Evolutionary conservation across 1,140 invertebrate genomes (phyloP), one percentile per base, ranked within the genome.

Genomic region (Apis florea): DNA sequence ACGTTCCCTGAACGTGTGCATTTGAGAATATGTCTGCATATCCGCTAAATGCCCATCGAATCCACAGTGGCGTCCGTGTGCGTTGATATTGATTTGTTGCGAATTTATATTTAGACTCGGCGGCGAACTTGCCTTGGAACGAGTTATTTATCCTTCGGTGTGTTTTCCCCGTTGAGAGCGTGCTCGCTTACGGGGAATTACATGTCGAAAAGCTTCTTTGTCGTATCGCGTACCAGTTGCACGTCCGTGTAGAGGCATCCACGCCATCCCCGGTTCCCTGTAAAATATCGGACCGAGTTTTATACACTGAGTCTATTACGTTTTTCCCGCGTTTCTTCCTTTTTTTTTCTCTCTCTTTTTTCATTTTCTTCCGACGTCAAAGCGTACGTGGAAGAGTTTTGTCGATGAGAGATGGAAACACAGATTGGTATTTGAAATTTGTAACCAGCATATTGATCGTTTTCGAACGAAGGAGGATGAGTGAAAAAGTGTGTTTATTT

Each of bases 61-160:
- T 49, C 24, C 31, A 47, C 70, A 21, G 21, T 24, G 53, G 21
- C 56, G 56, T 72, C 26, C 13, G 8, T 24, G 51, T 56, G 61
- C 31, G 79, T 75, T 75, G 40, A 67, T 81, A 81, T 81, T 67
- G 79, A 81, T 81, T 81, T 75, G 79, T 81, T 81, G 63, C 63
- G 72, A 81, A 81, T 81, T 75, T 81, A 81, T 81, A 81, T 81
- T 81, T 81, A 81, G 79, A 67, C 71, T 64, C 31, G 40, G 31
- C 53, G 31, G 72, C 63, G 63, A 68, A 81, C 79, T 75, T 81
- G 64, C 79, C 63, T 81, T 58, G 79, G 63, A 66, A 68, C 71
- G 54, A 75, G 79, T 81, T 81, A 81, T 75, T 81, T 75, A 81
- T 81, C 79, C 79, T 75, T 81, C 69, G 69, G 31, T 26, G 77